A percentile compares a stretch with the other conserved stretches of the same genome.
These are phyloP conservation scores for Synergus gifuensis DNA, from an alignment of 2,888 invertebrate species.

Conservation along the genomic window DNA sequence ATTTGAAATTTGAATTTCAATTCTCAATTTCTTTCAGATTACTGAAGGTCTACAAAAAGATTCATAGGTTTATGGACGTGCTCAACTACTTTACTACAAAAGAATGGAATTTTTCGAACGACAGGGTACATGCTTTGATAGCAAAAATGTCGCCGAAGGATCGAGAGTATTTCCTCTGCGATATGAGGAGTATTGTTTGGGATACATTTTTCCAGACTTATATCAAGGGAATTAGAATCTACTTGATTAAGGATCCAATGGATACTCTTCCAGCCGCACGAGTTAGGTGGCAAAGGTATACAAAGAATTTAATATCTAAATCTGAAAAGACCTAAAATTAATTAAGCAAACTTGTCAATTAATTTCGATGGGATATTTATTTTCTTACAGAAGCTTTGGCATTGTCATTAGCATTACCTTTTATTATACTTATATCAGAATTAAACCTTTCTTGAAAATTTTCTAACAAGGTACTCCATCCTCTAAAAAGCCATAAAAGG, in stretches of 20 bases:
- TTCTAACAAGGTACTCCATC: not conserved
- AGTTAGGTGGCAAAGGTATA: constrained; percentile 80
- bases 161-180: constrained; percentile 84
- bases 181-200: constrained; percentile 87
- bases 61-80: constrained; percentile 86
- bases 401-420: not conserved
- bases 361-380: not conserved
- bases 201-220: constrained; percentile 85
- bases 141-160: constrained; percentile 81
- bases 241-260: constrained; percentile 88
- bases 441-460: constrained; percentile 3
- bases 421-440: not conserved
- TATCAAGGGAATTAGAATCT: constrained; percentile 86
- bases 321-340: not conserved
- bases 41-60: constrained; percentile 86
- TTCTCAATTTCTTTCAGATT: constrained; percentile 79
- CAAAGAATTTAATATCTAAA: constrained; percentile 15
- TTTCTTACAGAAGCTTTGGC: not conserved
- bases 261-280: constrained; percentile 85
- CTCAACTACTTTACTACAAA: constrained; percentile 89
- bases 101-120: constrained; percentile 86
- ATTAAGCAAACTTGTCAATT: not conserved
- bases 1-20: not conserved
- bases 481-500: not conserved
- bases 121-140: constrained; percentile 82